phyloP scores from a whole-genome alignment of 2,113 vertebrate genomes.

The Piaya cayana region DNA sequence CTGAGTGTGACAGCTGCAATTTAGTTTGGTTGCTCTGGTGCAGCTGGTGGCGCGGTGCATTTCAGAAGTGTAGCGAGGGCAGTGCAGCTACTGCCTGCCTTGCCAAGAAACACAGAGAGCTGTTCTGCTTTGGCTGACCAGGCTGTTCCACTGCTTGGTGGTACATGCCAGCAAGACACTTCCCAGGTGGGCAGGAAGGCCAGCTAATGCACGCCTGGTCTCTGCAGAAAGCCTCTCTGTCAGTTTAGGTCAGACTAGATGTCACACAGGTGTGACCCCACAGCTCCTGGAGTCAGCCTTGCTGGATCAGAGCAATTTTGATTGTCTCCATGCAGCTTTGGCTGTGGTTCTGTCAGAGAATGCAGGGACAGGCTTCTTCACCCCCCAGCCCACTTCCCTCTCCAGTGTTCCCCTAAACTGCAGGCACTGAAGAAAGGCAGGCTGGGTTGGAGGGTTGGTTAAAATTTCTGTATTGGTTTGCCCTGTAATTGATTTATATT shows the following conservation, averaged over 20 bases:
- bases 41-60: rapidly evolving
- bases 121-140: rapidly evolving
- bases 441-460: background rate
- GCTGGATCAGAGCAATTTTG: background rate
- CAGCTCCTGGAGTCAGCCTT: background rate
- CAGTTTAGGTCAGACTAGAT: rapidly evolving
- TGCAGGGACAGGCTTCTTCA: background rate
- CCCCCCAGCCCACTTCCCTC: rapidly evolving
- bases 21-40: no score
- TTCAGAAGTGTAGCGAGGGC: background rate
- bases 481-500: background rate
- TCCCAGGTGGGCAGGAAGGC: background rate
- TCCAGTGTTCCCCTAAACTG: background rate
- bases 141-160: background rate
- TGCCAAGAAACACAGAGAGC: rapidly evolving
- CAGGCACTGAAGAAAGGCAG: background rate
- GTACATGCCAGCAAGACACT: background rate
- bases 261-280: rapidly evolving
- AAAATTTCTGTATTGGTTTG: background rate
- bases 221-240: background rate
- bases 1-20: background rate
- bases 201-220: rapidly evolving
- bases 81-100: background rate
- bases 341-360: background rate
- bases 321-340: background rate